A percentile compares a stretch with the other conserved stretches of the same genome.
Evolutionary conservation across 2,888 invertebrate species (phyloP).

Genomic region (Zygaena filipendulae): DNA sequence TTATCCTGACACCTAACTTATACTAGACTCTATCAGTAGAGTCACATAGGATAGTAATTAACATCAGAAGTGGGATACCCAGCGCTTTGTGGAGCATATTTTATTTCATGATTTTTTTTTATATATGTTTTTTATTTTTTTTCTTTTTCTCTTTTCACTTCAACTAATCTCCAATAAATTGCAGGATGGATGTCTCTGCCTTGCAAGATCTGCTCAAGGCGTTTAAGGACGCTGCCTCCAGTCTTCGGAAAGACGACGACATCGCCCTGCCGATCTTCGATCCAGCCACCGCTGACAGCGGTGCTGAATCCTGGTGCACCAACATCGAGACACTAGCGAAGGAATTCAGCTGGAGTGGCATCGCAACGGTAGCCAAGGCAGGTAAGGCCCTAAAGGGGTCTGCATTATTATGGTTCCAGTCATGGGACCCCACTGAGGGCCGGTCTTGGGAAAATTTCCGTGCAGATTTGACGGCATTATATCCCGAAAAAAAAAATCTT

Average conservation of each 20-base stretch:
- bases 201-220: conserved; percentile 2
- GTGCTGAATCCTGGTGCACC: conserved; percentile 18
- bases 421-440: conserved; percentile 10
- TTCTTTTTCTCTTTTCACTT: background rate
- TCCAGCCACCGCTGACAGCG: conserved; percentile 11
- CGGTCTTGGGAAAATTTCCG: conserved; percentile 14
- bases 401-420: conserved; percentile 17
- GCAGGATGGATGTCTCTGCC: too few relatives aligned
- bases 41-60: too few relatives aligned
- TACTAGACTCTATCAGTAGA: too few relatives aligned
- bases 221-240: conserved; percentile 8
- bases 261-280: conserved; percentile 11
- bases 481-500: conserved; percentile 14
- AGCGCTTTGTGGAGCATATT: conserved; percentile 67
- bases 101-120: conserved; percentile 6
- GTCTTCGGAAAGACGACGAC: conserved; percentile 8
- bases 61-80: too few relatives aligned
- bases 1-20: too few relatives aligned
- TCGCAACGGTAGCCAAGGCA: conserved; percentile 15
- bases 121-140: too few relatives aligned
- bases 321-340: conserved; percentile 11
- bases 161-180: too few relatives aligned
- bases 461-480: conserved; percentile 9
- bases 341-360: conserved; percentile 16
- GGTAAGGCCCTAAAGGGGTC: conserved; percentile 19